A percentile compares a stretch with the other conserved stretches of the same genome.
phyloP scores from a whole-genome alignment of 1,140 invertebrate genomes.

The Cepaea nemoralis region DNA sequence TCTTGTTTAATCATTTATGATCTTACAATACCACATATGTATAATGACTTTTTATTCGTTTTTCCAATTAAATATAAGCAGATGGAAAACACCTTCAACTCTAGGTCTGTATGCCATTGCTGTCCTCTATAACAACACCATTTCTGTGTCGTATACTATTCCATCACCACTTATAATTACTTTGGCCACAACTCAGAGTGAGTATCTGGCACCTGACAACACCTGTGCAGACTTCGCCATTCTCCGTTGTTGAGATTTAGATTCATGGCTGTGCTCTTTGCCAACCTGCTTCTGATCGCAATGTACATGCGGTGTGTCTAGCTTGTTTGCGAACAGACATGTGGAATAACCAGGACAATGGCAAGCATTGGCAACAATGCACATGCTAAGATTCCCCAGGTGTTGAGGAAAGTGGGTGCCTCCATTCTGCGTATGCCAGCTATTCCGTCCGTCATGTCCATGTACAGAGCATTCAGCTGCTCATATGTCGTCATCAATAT shows the following conservation, averaged over 20 bases:
- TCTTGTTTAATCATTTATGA: no score
- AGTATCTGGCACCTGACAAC: neutral
- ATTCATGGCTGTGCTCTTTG: neutral
- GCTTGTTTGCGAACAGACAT: slow-evolving; percentile 3
- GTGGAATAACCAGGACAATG: slow-evolving; percentile 33
- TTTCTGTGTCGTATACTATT: neutral
- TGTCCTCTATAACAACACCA: neutral
- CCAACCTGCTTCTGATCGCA: neutral
- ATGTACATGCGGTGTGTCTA: neutral
- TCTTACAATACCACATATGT: no score
- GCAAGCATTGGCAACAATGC: neutral
- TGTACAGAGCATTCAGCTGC: slow-evolving; percentile 64
- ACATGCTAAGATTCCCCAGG: slow-evolving; percentile 53
- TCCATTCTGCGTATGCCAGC: slow-evolving; percentile 40
- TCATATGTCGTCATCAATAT: slow-evolving; percentile 66
- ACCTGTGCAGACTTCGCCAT: neutral
- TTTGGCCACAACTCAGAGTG: neutral
- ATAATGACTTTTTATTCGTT: no score
- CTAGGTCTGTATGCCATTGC: neutral
- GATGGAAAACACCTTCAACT: neutral
- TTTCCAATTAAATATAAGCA: no score
- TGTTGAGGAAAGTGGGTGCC: slow-evolving; percentile 57
- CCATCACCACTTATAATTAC: neutral
- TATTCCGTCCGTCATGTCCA: slow-evolving; percentile 47
- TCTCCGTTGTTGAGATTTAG: neutral